A percentile compares a stretch with the other conserved stretches of the same genome.
These are phyloP conservation scores for Mylabris phalerata DNA, from an alignment of 1,140 invertebrate species.

Conservation along the genomic window DNA sequence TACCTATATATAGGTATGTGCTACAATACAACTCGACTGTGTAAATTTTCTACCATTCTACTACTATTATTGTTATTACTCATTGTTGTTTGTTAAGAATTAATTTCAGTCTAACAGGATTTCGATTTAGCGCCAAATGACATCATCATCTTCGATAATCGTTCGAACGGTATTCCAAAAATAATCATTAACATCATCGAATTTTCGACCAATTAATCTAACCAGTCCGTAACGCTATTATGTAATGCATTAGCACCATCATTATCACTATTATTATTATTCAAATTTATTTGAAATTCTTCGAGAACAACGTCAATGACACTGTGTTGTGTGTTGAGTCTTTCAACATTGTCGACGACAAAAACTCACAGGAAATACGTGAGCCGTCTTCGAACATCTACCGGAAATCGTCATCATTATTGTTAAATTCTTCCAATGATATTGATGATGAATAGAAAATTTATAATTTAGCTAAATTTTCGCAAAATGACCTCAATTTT, in stretches of 20 bases:
- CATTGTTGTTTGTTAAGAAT: constrained; percentile 7
- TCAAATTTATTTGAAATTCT: neutral
- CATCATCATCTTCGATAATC: constrained; percentile 12
- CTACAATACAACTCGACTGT: no score
- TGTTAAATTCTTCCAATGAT: no score
- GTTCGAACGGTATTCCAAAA: neutral
- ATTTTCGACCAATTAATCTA: no score
- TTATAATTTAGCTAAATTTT: no score
- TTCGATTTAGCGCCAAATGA: constrained; percentile 1
- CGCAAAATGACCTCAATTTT: no score
- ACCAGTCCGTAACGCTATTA: neutral
- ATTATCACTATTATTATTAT: no score
- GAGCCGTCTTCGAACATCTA: constrained; percentile 9
- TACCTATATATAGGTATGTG: no score
- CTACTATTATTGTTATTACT: neutral
- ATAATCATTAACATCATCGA: constrained; percentile 7
- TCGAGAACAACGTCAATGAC: constrained; percentile 20
- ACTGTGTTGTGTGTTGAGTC: neutral
- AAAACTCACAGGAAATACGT: constrained; percentile 23
- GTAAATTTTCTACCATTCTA: no score
- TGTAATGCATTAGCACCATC: neutral
- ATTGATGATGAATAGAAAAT: no score
- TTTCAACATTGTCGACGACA: neutral
- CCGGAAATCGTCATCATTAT: no score
- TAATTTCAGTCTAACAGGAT: constrained; percentile 11